Percentiles rank a stretch among this genome's conserved stretches.
Evolutionary conservation across 2,888 invertebrate genomes (phyloP).

Genomic region (Chloromyia formosa): DNA sequence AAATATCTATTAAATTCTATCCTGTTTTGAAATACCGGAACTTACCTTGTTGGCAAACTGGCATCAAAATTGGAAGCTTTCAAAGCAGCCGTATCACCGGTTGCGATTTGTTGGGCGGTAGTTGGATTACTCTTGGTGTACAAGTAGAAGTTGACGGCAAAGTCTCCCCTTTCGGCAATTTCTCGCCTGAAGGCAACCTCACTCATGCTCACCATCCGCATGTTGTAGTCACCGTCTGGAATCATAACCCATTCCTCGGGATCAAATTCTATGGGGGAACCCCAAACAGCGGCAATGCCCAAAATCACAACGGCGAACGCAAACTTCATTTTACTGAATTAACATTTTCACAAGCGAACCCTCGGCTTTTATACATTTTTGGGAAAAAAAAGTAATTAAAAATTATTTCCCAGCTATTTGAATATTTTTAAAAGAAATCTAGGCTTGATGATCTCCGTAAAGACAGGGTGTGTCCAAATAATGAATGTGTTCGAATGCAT

Average conservation of each 20-base stretch:
- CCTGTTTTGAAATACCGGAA: too few relatives aligned
- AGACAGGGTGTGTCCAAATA: too few relatives aligned
- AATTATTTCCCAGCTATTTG: not conserved
- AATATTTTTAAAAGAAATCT: not conserved
- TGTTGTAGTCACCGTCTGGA: constrained; percentile 34
- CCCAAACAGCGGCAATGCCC: not conserved
- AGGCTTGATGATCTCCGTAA: not conserved
- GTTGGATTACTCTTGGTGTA: constrained; percentile 57
- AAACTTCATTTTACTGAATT: constrained; percentile 17
- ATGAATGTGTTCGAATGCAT: too few relatives aligned
- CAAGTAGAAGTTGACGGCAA: constrained; percentile 51
- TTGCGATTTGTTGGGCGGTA: constrained; percentile 21
- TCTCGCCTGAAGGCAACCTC: not conserved
- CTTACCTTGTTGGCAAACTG: constrained; percentile 44
- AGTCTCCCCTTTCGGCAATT: constrained; percentile 1
- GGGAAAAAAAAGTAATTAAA: not conserved
- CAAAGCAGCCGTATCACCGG: constrained; percentile 34
- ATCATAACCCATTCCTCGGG: constrained; percentile 8
- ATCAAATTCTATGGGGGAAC: not conserved
- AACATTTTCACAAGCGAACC: not conserved
- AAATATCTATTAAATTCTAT: not conserved
- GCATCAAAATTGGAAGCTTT: constrained; percentile 38
- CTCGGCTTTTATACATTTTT: not conserved
- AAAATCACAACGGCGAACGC: constrained; percentile 4
- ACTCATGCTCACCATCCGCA: constrained; percentile 22